A percentile compares a stretch with the other conserved stretches of the same genome.
phyloP scores from a whole-genome alignment of 2,888 invertebrate species.

The Rhingia campestris region DNA sequence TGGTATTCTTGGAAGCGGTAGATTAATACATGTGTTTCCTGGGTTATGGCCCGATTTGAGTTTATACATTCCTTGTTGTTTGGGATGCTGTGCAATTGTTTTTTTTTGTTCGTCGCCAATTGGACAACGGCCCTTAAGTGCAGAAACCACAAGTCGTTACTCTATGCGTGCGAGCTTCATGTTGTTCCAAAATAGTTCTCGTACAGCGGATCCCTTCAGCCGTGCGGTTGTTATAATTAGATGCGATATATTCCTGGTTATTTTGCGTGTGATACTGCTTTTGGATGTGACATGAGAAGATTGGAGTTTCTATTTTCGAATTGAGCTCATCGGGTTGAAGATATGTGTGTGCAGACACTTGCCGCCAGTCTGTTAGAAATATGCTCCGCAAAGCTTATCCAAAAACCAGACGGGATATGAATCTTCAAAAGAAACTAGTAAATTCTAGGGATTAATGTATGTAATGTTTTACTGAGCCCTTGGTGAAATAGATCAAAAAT shows the following conservation, averaged over 20 bases:
- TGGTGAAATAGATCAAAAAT: background rate
- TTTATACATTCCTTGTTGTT: conserved; percentile 7
- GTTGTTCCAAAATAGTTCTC: conserved; percentile 38
- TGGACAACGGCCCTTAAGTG: conserved; percentile 18
- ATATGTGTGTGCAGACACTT: conserved; percentile 32
- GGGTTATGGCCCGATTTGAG: conserved; percentile 47
- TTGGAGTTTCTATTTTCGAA: conserved; percentile 54
- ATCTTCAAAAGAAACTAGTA: conserved; percentile 17
- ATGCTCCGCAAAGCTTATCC: conserved; percentile 12
- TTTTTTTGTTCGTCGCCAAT: conserved; percentile 12
- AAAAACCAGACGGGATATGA: conserved; percentile 41
- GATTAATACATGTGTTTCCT: conserved; percentile 41
- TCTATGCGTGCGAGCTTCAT: background rate
- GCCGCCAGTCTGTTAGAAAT: conserved; percentile 2
- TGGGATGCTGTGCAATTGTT: conserved; percentile 10
- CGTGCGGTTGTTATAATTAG: conserved; percentile 42
- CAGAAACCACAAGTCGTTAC: conserved; percentile 17
- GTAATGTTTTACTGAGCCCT: background rate
- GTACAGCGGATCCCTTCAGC: conserved; percentile 6
- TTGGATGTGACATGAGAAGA: conserved; percentile 34
- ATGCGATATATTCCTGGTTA: conserved; percentile 25
- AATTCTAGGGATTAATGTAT: background rate
- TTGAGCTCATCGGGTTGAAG: conserved; percentile 57
- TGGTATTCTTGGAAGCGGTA: conserved; percentile 18
- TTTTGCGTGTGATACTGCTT: conserved; percentile 40